phyloP scores from a whole-genome alignment of 2,113 vertebrate genomes.

The Delphinus delphis region DNA sequence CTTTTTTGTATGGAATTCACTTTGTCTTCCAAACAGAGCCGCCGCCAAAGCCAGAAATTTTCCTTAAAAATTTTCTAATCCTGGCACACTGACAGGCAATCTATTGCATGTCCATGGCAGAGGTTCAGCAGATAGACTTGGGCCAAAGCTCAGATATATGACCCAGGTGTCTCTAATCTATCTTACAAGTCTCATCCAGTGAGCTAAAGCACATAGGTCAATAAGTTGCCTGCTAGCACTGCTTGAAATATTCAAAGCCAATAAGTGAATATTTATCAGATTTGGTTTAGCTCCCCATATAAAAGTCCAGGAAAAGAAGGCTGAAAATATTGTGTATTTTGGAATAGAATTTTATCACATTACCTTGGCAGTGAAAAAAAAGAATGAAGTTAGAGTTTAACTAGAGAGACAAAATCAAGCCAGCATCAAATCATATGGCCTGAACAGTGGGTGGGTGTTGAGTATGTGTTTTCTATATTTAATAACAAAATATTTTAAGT shows the following conservation, averaged over 20 bases:
- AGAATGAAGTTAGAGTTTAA: neutral
- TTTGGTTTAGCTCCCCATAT: neutral
- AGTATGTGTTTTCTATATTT: neutral
- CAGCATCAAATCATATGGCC: neutral
- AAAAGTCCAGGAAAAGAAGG: neutral
- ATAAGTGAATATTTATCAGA: neutral
- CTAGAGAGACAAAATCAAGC: neutral
- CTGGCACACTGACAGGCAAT: neutral
- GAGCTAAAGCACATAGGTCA: neutral
- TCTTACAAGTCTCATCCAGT: neutral
- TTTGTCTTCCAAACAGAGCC: slow-evolving; percentile 51
- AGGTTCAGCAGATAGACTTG: neutral
- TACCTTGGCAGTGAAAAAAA: neutral
- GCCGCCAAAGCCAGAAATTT: slow-evolving; percentile 7
- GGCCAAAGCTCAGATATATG: neutral
- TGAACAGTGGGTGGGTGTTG: neutral
- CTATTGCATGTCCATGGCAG: neutral
- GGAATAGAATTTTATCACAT: neutral
- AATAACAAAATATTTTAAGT: slow-evolving; percentile 9
- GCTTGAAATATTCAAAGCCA: slow-evolving; percentile 5
- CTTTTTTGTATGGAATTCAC: neutral
- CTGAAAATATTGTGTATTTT: neutral
- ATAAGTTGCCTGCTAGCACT: neutral
- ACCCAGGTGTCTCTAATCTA: neutral
- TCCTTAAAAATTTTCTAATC: neutral